Conservation (phyloP, 2,113 vertebrate genomes). For the Cephalopholis sonnerati region DNA sequence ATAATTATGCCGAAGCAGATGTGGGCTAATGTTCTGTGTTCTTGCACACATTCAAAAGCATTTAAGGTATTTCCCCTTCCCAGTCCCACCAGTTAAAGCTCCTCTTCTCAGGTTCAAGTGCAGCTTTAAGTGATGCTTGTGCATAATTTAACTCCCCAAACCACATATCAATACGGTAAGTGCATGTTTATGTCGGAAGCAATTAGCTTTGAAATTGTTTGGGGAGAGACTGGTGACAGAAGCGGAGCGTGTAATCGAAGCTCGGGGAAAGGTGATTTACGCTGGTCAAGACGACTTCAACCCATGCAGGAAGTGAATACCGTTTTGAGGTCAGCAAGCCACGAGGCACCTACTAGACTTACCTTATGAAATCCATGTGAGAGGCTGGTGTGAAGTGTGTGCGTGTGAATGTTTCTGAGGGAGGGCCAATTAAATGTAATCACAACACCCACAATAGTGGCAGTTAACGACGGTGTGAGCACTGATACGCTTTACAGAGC, state of each 20-base stretch:
- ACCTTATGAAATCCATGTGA: slow-evolving; percentile 69
- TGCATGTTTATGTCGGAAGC: slow-evolving; percentile 71
- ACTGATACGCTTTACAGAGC: slow-evolving; percentile 44
- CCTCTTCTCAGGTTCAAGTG: slow-evolving; percentile 57
- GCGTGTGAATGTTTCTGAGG: slow-evolving; percentile 35
- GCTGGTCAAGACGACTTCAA: slow-evolving; percentile 60
- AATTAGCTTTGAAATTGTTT: slow-evolving; percentile 77
- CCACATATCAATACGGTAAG: slow-evolving; percentile 72
- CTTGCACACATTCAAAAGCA: slow-evolving; percentile 51
- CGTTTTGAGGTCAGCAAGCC: slow-evolving; percentile 73
- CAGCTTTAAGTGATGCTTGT: slow-evolving; percentile 46
- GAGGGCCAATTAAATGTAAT: slow-evolving; percentile 70
- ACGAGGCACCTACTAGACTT: slow-evolving; percentile 64
- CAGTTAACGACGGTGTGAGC: slow-evolving; percentile 61
- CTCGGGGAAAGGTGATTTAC: slow-evolving; percentile 64
- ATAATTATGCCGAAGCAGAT: slow-evolving; percentile 56
- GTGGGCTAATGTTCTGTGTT: slow-evolving; percentile 56
- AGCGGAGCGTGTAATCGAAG: slow-evolving; percentile 66
- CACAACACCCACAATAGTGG: slow-evolving; percentile 54
- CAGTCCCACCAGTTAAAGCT: slow-evolving; percentile 39
- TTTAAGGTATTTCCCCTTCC: slow-evolving; percentile 62
- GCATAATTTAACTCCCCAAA: slow-evolving; percentile 68
- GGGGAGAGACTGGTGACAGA: slow-evolving; percentile 57
- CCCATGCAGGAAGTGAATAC: slow-evolving; percentile 73
- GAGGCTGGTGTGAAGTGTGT: slow-evolving; percentile 42